These are phyloP conservation scores for Pyxicephalus adspersus DNA, from an alignment of 2,113 vertebrate species.

Conservation along the genomic window DNA sequence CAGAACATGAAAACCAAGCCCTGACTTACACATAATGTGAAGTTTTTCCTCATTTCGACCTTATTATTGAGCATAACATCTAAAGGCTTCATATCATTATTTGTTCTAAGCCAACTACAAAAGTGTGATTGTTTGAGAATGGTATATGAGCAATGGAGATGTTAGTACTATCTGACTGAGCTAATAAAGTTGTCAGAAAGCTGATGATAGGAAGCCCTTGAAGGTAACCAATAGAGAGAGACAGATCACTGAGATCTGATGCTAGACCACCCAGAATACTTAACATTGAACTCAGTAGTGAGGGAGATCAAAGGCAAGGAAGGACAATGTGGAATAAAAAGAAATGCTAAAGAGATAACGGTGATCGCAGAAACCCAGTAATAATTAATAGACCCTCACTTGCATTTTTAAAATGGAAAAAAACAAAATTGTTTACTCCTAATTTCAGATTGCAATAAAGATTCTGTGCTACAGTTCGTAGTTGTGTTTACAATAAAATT, in stretches of 20 bases:
- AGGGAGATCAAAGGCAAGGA: conserved; percentile 80
- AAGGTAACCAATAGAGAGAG: conserved; percentile 78
- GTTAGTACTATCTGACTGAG: conserved; percentile 63
- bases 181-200: conserved; percentile 96
- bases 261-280: conserved; percentile 90
- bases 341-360: conserved; percentile 63
- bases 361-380: conserved; percentile 13
- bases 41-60: conserved; percentile 78
- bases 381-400: conserved; percentile 41
- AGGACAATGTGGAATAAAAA: conserved; percentile 74
- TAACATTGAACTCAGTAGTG: conserved; percentile 69
- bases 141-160: conserved; percentile 62
- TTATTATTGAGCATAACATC: conserved; percentile 78
- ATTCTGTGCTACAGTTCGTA: no score
- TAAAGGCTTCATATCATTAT: conserved; percentile 75
- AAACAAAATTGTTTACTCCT: no score
- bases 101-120: conserved; percentile 78
- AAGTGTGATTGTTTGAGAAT: conserved; percentile 76
- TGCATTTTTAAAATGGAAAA: neutral
- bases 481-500: no score
- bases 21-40: conserved; percentile 74
- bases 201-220: conserved; percentile 82
- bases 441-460: no score
- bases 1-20: conserved; percentile 75
- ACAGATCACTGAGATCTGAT: conserved; percentile 82